These are phyloP conservation scores for Pterostichus niger DNA, from an alignment of 2,888 invertebrate genomes.

Conservation along the genomic window DNA sequence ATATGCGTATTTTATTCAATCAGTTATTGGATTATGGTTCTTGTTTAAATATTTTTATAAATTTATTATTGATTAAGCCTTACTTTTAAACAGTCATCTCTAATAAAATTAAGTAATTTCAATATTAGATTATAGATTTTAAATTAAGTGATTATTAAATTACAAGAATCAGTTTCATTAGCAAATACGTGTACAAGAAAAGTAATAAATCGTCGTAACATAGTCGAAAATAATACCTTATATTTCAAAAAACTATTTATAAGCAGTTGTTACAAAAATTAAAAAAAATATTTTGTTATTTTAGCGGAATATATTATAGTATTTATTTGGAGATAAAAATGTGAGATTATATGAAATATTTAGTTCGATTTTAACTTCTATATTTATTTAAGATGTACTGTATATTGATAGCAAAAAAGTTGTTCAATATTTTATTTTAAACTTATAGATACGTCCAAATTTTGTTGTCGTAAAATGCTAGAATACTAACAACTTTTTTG, in stretches of 20 bases:
- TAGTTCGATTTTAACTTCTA: conserved; percentile 3
- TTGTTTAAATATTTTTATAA: conserved; percentile 19
- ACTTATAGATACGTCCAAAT: conserved; percentile 11
- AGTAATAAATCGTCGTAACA: conserved; percentile 9
- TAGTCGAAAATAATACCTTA: not conserved
- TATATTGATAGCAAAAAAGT: conserved; percentile 18
- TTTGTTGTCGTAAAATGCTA: not conserved
- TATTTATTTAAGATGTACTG: conserved; percentile 5
- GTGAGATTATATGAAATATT: conserved; percentile 27
- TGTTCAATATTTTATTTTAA: conserved; percentile 4
- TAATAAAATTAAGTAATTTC: conserved; percentile 5
- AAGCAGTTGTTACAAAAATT: conserved; percentile 6
- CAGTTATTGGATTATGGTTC: conserved; percentile 9
- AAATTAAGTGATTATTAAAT: conserved; percentile 8
- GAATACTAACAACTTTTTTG: conserved; percentile 7
- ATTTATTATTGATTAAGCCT: conserved; percentile 17
- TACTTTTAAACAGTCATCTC: conserved; percentile 29
- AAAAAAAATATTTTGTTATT: not conserved
- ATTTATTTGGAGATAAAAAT: conserved; percentile 29
- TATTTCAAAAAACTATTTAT: conserved; percentile 16
- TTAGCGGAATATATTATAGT: conserved; percentile 22
- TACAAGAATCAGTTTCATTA: conserved; percentile 2
- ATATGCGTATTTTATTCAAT: not conserved
- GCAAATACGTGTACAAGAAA: conserved; percentile 11
- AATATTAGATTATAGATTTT: conserved; percentile 4